Base-by-base conservation (phyloP, 2,888 invertebrate genomes). In the Leptopilina drosophilae region DNA sequence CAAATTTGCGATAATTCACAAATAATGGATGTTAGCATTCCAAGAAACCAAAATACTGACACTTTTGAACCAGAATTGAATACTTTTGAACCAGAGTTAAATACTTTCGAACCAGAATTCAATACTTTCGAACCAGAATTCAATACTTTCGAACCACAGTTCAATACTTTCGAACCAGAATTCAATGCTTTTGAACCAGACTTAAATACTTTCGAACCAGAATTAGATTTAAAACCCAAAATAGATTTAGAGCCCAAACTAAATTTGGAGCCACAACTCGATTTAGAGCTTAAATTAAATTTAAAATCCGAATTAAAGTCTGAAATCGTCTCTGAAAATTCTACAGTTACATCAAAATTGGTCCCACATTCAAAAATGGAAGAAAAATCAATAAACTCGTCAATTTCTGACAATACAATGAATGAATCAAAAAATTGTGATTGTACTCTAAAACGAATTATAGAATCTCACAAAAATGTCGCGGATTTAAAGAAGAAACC, bases 1-100 rank as follows among this genome's bases (percentile, higher is more conserved):
- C 90, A 91, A 75, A 94, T 95, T 78, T 89, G 89, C 76, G 81
- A 80, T 14, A 73, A 49, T 42, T 14, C 42, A 73, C 49, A 83
- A 87, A 85, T 80, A 85, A 83, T 7, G 79, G 80, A 53, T 76
- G 15, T 66, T n/a, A 76, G 59, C 76, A 14, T 59, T 59, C 42
- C 40, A 15, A 62, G 33, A 59, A 56, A 56, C n/a, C 14, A 69
- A 9, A 62, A 11, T 62, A 11, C 59, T 11, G 49, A 53, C 6
- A 15, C 15, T 40, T 42, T 42, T 0, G 42, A 42, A 42, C 1
- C 42, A 5, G 12, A 49, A 49, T 11, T 20, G 12, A 49, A 49
- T 11, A 15, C 15, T 40, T 42, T 42, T 0, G 42, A 42, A 42
- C 1, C 42, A 5, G 12, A 49, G 12, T 11, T 0, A 12, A 79